Percentiles rank a stretch among this genome's conserved stretches.
Evolutionary conservation across 2,888 invertebrate genomes (phyloP).

Genomic region (Apodemia duryi): DNA sequence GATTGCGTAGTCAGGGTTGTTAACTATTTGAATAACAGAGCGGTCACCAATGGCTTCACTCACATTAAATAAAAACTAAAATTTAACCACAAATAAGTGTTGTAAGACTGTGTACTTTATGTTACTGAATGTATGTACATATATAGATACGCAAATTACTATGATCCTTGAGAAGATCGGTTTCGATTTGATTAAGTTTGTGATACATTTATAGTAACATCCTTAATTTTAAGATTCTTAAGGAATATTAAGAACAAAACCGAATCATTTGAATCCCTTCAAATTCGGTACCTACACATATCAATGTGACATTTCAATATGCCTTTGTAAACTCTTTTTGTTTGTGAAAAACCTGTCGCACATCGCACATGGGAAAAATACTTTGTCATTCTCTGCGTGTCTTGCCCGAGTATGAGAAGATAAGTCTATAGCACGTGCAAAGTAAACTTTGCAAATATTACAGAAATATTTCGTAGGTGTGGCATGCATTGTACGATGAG

Average conservation of each 20-base stretch:
- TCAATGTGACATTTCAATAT: conserved; percentile 77
- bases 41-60: no score
- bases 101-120: no score
- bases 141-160: no score
- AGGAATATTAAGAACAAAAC: neutral
- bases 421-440: conserved; percentile 64
- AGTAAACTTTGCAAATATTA: conserved; percentile 78
- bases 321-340: conserved; percentile 74
- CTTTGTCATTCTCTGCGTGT: conserved; percentile 72
- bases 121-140: no score
- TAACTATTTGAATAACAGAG: no score
- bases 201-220: neutral
- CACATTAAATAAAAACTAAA: no score
- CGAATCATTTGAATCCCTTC: neutral
- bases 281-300: conserved; percentile 24
- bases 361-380: conserved; percentile 79
- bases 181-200: neutral
- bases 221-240: neutral
- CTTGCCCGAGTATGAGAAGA: conserved; percentile 71
- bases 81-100: no score
- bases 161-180: no score
- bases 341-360: conserved; percentile 79
- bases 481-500: conserved; percentile 77
- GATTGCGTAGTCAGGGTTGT: no score
- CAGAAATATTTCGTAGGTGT: conserved; percentile 76